These are phyloP conservation scores for Olivierus martensii DNA, from an alignment of 1,140 invertebrate genomes.

Conservation along the genomic window DNA sequence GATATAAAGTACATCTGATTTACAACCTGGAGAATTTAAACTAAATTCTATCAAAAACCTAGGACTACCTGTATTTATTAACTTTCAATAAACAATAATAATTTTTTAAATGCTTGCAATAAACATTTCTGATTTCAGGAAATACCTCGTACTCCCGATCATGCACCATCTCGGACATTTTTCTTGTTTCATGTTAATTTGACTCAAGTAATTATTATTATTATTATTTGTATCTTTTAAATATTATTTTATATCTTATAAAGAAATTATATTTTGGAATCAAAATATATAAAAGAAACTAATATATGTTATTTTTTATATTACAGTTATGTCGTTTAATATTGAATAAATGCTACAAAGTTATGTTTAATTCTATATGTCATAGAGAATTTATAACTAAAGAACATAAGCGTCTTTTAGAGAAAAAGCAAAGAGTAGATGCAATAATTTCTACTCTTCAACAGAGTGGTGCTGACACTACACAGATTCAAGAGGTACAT, in stretches of 20 bases:
- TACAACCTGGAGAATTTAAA: too few species aligned
- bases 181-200: slow-evolving; percentile 59
- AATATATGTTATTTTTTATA: slow-evolving; percentile 12
- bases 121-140: slow-evolving; percentile 39
- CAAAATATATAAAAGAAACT: too few species aligned
- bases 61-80: too few species aligned
- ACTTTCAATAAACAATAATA: too few species aligned
- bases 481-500: slow-evolving; percentile 58
- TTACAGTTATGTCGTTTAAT: slow-evolving; percentile 52
- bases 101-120: not conserved
- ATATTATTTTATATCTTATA: too few species aligned
- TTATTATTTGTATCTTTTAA: too few species aligned
- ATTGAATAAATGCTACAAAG: slow-evolving; percentile 57
- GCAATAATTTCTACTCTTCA: slow-evolving; percentile 58
- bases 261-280: too few species aligned
- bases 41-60: too few species aligned
- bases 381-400: slow-evolving; percentile 44
- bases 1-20: too few species aligned
- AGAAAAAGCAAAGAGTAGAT: slow-evolving; percentile 69
- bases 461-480: slow-evolving; percentile 51
- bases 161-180: slow-evolving; percentile 48
- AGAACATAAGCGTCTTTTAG: slow-evolving; percentile 55
- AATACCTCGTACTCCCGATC: slow-evolving; percentile 39
- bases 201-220: slow-evolving; percentile 27
- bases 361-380: slow-evolving; percentile 52